Evolutionary conservation across 2,113 vertebrate genomes (phyloP).

Genomic region (Suncus etruscus): DNA sequence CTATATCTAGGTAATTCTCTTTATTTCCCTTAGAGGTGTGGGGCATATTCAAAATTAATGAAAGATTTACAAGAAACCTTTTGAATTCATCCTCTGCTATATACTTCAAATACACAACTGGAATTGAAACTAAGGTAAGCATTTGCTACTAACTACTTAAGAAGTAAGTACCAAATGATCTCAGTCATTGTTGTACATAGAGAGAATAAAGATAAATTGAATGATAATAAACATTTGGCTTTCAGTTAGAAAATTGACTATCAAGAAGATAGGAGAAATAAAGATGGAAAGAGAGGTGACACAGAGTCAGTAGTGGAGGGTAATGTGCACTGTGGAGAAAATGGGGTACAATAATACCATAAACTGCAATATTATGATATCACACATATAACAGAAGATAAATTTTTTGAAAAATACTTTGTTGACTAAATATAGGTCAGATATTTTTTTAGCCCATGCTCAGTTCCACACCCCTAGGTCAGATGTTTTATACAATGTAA

Average conservation of each 20-base stretch:
- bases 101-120: conserved; percentile 47
- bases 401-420: not conserved
- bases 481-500: not conserved
- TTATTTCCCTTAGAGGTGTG: conserved; percentile 73
- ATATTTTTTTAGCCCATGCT: not conserved
- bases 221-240: no score
- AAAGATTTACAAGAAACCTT: conserved; percentile 74
- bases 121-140: conserved; percentile 76
- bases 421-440: not conserved
- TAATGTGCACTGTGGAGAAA: no score
- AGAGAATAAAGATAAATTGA: no score
- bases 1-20: conserved; percentile 23
- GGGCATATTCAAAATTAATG: conserved; percentile 79
- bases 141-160: not conserved
- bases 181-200: no score
- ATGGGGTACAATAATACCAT: no score
- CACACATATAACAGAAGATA: no score
- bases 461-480: not conserved
- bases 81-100: conserved; percentile 73
- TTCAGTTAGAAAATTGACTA: no score
- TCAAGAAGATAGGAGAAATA: no score
- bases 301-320: no score
- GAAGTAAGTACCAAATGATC: no score
- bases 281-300: no score
- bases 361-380: no score